Percentiles rank a stretch among this genome's conserved stretches.
These are phyloP conservation scores for Synchiropus splendidus DNA, from an alignment of 2,113 vertebrate species.

Conservation along the genomic window DNA sequence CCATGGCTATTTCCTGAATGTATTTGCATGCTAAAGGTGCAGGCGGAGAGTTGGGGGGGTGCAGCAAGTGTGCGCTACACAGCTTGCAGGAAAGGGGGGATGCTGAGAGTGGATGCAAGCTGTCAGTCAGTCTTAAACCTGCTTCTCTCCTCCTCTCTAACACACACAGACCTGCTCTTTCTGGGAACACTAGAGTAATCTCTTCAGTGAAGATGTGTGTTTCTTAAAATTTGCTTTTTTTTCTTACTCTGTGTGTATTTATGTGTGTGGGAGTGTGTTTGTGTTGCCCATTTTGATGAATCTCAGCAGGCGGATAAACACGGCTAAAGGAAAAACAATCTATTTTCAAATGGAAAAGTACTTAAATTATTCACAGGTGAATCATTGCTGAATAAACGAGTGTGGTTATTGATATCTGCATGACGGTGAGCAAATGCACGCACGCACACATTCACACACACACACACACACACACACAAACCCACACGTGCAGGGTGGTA, in stretches of 20 bases:
- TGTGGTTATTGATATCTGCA: slow-evolving; percentile 58
- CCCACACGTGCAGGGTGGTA: no score
- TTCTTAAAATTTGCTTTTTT: slow-evolving; percentile 44
- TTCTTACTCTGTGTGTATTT: slow-evolving; percentile 12
- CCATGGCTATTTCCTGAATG: slow-evolving; percentile 65
- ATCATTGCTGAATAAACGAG: slow-evolving; percentile 60
- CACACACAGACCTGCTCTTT: slow-evolving; percentile 18
- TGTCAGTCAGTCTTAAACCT: slow-evolving; percentile 69
- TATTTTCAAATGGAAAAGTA: slow-evolving; percentile 59
- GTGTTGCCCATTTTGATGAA: slow-evolving; percentile 21
- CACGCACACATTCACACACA: slow-evolving; percentile 22
- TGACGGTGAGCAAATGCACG: slow-evolving; percentile 26
- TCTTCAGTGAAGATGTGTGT: slow-evolving; percentile 53
- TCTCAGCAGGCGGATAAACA: slow-evolving; percentile 52
- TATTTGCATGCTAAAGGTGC: slow-evolving; percentile 63
- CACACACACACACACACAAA: slow-evolving; percentile 23
- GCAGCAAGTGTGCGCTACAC: slow-evolving; percentile 46
- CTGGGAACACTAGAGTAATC: slow-evolving; percentile 56
- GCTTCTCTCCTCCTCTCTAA: slow-evolving; percentile 29
- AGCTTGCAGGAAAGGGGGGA: slow-evolving; percentile 54
- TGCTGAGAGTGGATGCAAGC: slow-evolving; percentile 57
- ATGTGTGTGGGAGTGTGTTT: slow-evolving; percentile 1
- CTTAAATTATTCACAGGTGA: slow-evolving; percentile 65
- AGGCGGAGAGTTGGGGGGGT: slow-evolving; percentile 14
- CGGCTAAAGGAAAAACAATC: slow-evolving; percentile 55